A percentile compares a stretch with the other conserved stretches of the same genome.
phyloP scores from a whole-genome alignment of 2,797 vertebrate genomes.

The Gymnothorax javanicus region DNA sequence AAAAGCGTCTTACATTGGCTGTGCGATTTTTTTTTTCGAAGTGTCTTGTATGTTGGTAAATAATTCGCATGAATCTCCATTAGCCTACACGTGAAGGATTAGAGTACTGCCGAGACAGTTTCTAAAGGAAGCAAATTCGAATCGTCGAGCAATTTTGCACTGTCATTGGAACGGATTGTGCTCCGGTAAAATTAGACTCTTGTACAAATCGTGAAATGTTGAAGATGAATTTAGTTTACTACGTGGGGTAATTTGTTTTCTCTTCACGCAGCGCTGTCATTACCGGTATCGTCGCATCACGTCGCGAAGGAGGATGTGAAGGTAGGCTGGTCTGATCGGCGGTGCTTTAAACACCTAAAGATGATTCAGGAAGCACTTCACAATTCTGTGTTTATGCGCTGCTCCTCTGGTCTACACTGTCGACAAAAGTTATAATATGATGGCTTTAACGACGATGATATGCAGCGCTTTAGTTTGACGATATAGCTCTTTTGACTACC shows the following conservation, averaged over 20 bases:
- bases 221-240: not conserved
- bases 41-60: constrained; percentile 6
- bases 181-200: not conserved
- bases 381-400: not conserved
- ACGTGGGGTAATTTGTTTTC: not conserved
- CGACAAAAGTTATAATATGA: not conserved
- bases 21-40: not conserved
- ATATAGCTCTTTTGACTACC: not conserved
- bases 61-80: not conserved
- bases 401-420: not conserved
- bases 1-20: not conserved
- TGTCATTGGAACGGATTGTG: not conserved
- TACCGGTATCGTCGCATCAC: constrained; percentile 18
- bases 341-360: not conserved
- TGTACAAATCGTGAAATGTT: not conserved
- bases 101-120: not conserved
- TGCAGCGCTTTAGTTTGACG: not conserved
- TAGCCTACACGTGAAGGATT: not conserved
- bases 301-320: constrained; percentile 28
- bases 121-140: not conserved
- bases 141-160: not conserved
- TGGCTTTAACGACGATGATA: not conserved
- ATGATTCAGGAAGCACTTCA: not conserved
- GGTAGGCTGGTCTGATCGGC: constrained; percentile 15
- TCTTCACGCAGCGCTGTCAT: constrained; percentile 22